Percentiles rank a stretch among this genome's conserved stretches.
phyloP scores from a whole-genome alignment of 2,888 invertebrate genomes.

The Ichneumoninae sp. region DNA sequence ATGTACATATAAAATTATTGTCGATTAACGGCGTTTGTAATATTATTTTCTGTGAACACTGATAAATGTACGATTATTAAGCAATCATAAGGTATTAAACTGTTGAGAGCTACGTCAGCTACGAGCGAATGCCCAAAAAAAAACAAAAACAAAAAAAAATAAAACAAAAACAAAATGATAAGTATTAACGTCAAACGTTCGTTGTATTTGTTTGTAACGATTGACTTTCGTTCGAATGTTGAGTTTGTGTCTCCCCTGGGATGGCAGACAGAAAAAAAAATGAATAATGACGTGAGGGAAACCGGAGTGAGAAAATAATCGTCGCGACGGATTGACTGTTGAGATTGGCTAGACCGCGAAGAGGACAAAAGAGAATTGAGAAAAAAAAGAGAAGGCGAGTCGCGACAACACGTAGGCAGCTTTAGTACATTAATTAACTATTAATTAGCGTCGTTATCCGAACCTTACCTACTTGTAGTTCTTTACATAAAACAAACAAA shows the following conservation, averaged over 20 bases:
- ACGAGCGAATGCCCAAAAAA: conserved; percentile 74
- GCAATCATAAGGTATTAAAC: conserved; percentile 72
- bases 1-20: conserved; percentile 72
- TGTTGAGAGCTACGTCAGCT: conserved; percentile 76
- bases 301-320: not conserved
- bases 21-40: conserved; percentile 74
- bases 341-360: not conserved
- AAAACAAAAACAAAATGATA: conserved; percentile 59
- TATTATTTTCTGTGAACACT: conserved; percentile 73
- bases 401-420: conserved; percentile 64
- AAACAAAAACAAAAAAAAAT: conserved; percentile 42
- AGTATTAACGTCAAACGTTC: conserved; percentile 80
- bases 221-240: conserved; percentile 63
- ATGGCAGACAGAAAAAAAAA: conserved; percentile 3
- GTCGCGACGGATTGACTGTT: conserved; percentile 32
- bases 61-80: conserved; percentile 74
- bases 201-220: conserved; percentile 77
- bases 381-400: conserved; percentile 29
- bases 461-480: conserved; percentile 62
- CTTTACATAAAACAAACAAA: conserved; percentile 66
- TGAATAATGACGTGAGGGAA: not conserved
- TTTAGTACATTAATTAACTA: conserved; percentile 68
- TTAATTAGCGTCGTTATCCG: conserved; percentile 62
- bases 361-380: conserved; percentile 1
- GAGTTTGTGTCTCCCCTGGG: conserved; percentile 23